A percentile compares a stretch with the other conserved stretches of the same genome.
phyloP scores from a whole-genome alignment of 2,113 vertebrate species.

The Parus major region DNA sequence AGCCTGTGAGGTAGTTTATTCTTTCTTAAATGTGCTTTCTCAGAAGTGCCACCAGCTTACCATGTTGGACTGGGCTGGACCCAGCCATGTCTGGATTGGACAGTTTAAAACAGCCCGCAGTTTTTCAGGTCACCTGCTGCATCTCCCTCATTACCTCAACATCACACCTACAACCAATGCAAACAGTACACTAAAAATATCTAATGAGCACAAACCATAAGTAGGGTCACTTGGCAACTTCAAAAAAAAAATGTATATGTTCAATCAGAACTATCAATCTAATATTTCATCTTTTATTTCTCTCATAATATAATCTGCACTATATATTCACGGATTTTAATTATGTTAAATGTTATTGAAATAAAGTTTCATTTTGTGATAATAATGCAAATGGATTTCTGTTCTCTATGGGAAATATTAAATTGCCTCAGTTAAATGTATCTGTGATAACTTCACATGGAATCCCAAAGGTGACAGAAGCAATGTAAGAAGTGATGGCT shows the following conservation, averaged over 20 bases:
- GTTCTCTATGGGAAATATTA: not conserved
- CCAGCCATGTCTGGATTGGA: too few relatives aligned
- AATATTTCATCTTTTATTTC: not conserved
- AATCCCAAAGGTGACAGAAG: not conserved
- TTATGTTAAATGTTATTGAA: not conserved
- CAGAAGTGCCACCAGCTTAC: not conserved
- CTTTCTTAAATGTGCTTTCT: not conserved
- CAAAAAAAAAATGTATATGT: not conserved
- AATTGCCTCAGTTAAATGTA: not conserved
- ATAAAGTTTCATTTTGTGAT: not conserved
- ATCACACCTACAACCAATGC: not conserved
- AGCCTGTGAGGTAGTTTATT: not conserved
- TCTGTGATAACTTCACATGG: constrained; percentile 3
- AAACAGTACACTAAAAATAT: not conserved
- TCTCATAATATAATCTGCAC: not conserved
- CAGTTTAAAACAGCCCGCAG: too few relatives aligned
- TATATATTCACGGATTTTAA: not conserved
- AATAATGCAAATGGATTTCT: constrained; percentile 10
- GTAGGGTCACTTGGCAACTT: not conserved
- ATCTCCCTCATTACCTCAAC: not conserved
- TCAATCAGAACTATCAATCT: not conserved
- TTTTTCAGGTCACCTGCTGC: not conserved
- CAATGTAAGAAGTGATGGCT: not conserved
- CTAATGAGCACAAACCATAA: not conserved
- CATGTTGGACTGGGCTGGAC: not conserved